phyloP scores from a whole-genome alignment of 2,888 invertebrate species.

The Eristalis pertinax region DNA sequence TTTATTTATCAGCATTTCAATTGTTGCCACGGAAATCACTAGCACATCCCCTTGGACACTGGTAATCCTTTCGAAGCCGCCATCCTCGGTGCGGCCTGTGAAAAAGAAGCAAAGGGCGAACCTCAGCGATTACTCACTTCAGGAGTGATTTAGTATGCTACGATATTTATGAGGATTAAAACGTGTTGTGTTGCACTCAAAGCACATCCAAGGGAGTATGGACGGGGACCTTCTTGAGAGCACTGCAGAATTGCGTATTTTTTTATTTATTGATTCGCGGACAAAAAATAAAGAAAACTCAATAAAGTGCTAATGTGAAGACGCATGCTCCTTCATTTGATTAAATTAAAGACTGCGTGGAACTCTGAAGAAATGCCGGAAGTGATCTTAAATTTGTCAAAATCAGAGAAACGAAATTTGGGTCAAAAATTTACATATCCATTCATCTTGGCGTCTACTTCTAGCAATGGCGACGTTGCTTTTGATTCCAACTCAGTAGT shows the following conservation, averaged over 20 bases:
- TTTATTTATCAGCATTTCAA: conserved; percentile 60
- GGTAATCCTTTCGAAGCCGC: conserved; percentile 34
- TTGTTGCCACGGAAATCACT: conserved; percentile 46
- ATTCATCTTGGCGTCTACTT: too few relatives aligned
- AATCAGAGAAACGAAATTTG: not conserved
- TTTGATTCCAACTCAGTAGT: too few relatives aligned
- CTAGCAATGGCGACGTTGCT: too few relatives aligned
- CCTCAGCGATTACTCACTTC: conserved; percentile 56
- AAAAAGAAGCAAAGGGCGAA: conserved; percentile 8
- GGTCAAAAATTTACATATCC: not conserved
- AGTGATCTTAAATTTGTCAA: not conserved
- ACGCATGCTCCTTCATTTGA: conserved; percentile 18
- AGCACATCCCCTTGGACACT: too few relatives aligned
- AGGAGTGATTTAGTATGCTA: conserved; percentile 51
- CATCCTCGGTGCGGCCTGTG: not conserved
- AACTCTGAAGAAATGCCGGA: not conserved
- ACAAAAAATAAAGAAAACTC: not conserved
- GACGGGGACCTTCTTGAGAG: conserved; percentile 10
- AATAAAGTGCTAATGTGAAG: conserved; percentile 47
- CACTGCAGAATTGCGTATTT: conserved; percentile 21
- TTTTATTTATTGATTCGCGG: conserved; percentile 34
- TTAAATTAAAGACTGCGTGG: not conserved
- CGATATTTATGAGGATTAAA: conserved; percentile 58
- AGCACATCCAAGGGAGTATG: conserved; percentile 21
- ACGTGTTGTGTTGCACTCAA: not conserved